A percentile compares a stretch with the other conserved stretches of the same genome.
These are phyloP conservation scores for Percopsis transmontana DNA, from an alignment of 2,113 vertebrate species.

Conservation along the genomic window DNA sequence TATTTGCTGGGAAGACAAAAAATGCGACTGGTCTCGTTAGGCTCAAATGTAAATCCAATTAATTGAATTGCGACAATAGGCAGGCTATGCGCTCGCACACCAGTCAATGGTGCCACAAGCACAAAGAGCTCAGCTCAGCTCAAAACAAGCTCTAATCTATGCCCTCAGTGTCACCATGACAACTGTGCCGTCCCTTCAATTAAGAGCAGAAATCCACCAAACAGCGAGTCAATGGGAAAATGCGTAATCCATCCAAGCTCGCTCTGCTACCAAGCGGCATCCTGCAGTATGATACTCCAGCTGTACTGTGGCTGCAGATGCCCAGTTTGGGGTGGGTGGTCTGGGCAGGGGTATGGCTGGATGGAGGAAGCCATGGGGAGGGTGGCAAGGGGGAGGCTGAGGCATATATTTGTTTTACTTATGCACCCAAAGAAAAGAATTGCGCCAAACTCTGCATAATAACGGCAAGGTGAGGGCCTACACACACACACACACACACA, in stretches of 20 bases:
- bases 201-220: constrained; percentile 64
- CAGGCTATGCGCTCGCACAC: constrained; percentile 19
- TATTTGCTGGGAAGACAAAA: too few species aligned
- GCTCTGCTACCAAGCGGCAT: constrained; percentile 18
- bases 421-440: constrained; percentile 58
- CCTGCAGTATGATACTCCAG: constrained; percentile 11
- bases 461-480: constrained; percentile 43
- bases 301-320: constrained; percentile 31
- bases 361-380: not conserved
- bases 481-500: constrained; percentile 14
- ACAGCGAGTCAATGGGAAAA: constrained; percentile 61
- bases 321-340: constrained; percentile 12
- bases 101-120: constrained; percentile 45
- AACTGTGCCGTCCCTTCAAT: constrained; percentile 70
- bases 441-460: constrained; percentile 65
- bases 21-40: too few species aligned
- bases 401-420: constrained; percentile 45
- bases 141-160: constrained; percentile 68
- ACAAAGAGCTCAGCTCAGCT: constrained; percentile 58
- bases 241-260: constrained; percentile 51
- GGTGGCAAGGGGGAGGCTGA: constrained; percentile 4
- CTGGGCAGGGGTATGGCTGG: not conserved
- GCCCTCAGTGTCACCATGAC: constrained; percentile 74
- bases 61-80: constrained; percentile 7
- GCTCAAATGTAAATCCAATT: not conserved